Conservation (phyloP, 2,113 vertebrate species). For the Hemibagrus wyckioides region DNA sequence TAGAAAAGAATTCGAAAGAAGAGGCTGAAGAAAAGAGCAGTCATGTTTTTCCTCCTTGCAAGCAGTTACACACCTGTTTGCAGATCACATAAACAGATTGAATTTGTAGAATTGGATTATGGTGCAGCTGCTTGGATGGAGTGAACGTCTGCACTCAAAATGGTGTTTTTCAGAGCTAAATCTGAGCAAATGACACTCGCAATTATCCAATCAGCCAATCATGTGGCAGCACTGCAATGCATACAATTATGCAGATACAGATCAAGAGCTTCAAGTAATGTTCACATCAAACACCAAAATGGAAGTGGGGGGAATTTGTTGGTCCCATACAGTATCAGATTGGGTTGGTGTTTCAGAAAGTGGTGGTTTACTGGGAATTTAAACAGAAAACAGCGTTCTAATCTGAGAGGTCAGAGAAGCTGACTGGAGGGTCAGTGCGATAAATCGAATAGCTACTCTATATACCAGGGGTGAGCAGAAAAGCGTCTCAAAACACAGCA, state of each 20-base stretch:
- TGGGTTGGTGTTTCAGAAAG: background rate
- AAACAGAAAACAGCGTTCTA: background rate
- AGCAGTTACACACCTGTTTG: conserved; percentile 5
- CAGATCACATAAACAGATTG: background rate
- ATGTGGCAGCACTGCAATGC: background rate
- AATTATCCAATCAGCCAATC: background rate
- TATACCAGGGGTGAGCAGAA: background rate
- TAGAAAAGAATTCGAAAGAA: no score
- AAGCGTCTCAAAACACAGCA: no score
- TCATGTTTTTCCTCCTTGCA: background rate
- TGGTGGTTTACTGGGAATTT: background rate
- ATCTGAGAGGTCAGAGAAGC: background rate
- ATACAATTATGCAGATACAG: background rate
- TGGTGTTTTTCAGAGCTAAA: background rate
- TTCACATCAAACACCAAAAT: background rate
- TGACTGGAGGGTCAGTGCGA: no score
- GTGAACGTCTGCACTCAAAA: background rate
- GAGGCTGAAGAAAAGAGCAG: background rate
- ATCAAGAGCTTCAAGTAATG: background rate
- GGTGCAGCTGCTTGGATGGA: background rate
- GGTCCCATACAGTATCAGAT: background rate
- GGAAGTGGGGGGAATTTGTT: background rate
- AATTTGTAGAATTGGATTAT: background rate
- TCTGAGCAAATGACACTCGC: background rate
- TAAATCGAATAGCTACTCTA: background rate